Evolutionary conservation across 2,888 invertebrate genomes (phyloP), one percentile per base, ranked within the genome.

Genomic region (Caenorhabditis auriculariae): DNA sequence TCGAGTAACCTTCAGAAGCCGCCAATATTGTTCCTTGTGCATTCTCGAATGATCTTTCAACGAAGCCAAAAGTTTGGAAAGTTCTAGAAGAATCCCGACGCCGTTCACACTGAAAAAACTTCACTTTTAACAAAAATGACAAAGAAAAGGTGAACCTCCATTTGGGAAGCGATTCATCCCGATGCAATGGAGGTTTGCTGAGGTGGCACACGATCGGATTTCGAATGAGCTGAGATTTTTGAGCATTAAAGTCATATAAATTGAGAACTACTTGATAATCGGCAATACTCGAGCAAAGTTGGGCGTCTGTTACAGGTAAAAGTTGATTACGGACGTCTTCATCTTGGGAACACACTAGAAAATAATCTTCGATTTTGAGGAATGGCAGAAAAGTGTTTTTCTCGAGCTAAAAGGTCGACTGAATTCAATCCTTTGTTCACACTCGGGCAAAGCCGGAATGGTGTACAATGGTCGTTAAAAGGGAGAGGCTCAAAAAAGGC

Each of bases 1-100:
- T 38, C 27, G n/a, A 32, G n/a, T 39, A 61, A 81, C 83, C 76
- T 83, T 83, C 50, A 83, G 64, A 4, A 80, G 67, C 21, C 74
- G 64, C 68, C 78, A 79, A 50, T 83, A 82, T 17, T 76, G 72
- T 17, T 77, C 72, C 53, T 80, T 80, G 60, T 80, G 78, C 24
- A 69, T 54, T 56, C 74, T 76, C 5, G 76, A 77, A 44, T 69
- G 67, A 57, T 80, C 79, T 51, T 80, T 80, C 35, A 78, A 42
- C 4, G 70, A 58, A 2, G 76, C 75, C 37, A 80, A 48, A 19
- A 78, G 45, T 27, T 68, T 54, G 6, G 74, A 60, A 24, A 78
- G 43, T 43, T 76, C 71, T n/a, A 80, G 45, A 35, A 76, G 66
- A 12, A 78, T 70, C 29, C 66, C 62, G 6, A 76, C 72, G 12